Conservation (phyloP, 2,888 invertebrate genomes). For the Andrena bucephala region DNA sequence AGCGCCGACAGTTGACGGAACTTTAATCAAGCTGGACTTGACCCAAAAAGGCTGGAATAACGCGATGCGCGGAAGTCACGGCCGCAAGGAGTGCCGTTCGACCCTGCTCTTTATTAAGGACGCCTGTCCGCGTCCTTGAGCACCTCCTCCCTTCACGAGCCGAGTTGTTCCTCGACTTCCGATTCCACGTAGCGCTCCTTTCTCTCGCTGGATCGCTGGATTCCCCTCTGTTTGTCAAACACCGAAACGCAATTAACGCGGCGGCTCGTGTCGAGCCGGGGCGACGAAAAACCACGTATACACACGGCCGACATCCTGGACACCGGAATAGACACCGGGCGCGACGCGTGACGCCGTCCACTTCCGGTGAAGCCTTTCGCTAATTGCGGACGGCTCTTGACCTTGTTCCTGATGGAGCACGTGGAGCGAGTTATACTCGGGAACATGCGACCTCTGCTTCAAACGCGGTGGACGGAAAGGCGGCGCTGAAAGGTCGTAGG, state of each 20-base stretch:
- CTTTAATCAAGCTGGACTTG: slow-evolving; percentile 64
- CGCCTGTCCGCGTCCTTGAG: slow-evolving; percentile 46
- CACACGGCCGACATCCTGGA: background rate
- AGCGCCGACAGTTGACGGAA: slow-evolving; percentile 27
- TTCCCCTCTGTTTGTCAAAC: slow-evolving; percentile 28
- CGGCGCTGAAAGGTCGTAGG: slow-evolving; percentile 1
- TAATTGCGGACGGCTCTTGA: slow-evolving; percentile 51
- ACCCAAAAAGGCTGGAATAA: slow-evolving; percentile 59
- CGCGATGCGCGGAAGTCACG: slow-evolving; percentile 44
- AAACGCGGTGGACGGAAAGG: background rate
- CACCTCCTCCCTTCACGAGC: slow-evolving; percentile 21
- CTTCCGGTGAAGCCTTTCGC: slow-evolving; percentile 46
- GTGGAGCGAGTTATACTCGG: slow-evolving; percentile 7
- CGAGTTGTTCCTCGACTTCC: slow-evolving; percentile 14
- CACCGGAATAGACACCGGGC: slow-evolving; percentile 22
- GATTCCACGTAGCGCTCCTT: slow-evolving; percentile 2
- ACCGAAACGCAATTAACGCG: slow-evolving; percentile 46
- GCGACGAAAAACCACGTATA: slow-evolving; percentile 10
- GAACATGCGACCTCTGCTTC: slow-evolving; percentile 2
- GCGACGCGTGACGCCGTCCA: slow-evolving; percentile 23
- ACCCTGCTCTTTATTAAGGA: slow-evolving; percentile 62
- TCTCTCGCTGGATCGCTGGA: background rate
- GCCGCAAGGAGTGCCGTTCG: slow-evolving; percentile 59
- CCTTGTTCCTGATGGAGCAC: slow-evolving; percentile 39
- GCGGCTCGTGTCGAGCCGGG: background rate